Evolutionary conservation across 2,113 vertebrate species (phyloP).

Genomic region (Muscicapa adusta): DNA sequence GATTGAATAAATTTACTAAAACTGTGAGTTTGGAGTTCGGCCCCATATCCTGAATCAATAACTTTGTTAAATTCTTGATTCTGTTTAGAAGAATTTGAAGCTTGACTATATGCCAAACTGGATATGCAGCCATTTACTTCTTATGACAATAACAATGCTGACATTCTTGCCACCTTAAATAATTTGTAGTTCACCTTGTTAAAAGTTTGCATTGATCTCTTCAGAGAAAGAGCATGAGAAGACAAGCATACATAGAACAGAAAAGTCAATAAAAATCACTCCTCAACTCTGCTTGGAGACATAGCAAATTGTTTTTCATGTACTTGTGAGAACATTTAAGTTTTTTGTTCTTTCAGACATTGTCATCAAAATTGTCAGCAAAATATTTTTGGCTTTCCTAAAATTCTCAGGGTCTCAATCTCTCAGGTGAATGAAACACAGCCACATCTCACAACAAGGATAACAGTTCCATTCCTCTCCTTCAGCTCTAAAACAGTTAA

Average conservation of each 20-base stretch:
- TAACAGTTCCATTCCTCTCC: not conserved
- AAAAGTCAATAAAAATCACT: conserved; percentile 34
- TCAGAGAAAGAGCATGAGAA: not conserved
- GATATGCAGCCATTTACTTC: not conserved
- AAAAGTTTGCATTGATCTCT: conserved; percentile 3
- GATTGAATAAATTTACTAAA: not conserved
- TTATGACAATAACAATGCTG: not conserved
- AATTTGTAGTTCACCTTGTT: not conserved
- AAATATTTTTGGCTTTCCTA: not conserved
- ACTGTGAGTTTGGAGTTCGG: not conserved
- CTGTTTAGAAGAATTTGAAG: not conserved
- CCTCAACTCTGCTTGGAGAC: not conserved
- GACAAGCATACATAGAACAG: not conserved
- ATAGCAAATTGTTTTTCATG: not conserved
- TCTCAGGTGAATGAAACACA: not conserved
- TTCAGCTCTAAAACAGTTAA: not conserved
- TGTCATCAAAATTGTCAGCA: not conserved
- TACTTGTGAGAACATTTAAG: not conserved
- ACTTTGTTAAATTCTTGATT: not conserved
- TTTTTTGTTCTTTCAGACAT: not conserved
- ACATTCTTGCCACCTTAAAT: not conserved
- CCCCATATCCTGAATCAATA: not conserved
- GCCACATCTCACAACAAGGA: not conserved
- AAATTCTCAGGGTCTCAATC: not conserved
- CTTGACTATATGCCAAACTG: not conserved